phyloP scores from a whole-genome alignment of 2,113 vertebrate species.

The Phylloscopus trochilus region DNA sequence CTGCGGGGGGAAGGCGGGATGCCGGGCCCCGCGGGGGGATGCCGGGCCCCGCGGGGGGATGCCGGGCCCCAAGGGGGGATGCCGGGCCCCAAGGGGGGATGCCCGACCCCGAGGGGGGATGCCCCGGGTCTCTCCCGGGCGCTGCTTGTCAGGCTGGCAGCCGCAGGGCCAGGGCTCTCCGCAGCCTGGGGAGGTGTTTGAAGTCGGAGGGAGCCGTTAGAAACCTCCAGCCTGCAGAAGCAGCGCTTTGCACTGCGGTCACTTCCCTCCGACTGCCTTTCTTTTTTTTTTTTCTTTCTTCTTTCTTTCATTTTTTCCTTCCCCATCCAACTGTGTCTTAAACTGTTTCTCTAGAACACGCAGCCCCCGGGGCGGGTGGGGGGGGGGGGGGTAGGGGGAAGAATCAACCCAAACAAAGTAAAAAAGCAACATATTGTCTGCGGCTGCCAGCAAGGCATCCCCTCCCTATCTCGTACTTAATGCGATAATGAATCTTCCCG shows the following conservation, averaged over 20 bases:
- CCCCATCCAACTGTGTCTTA: slow-evolving; percentile 11
- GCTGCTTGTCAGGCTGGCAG: slow-evolving; percentile 2
- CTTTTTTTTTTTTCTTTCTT: background rate
- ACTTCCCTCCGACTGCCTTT: slow-evolving; percentile 4
- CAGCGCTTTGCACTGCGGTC: slow-evolving; percentile 45
- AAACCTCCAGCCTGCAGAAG: slow-evolving; percentile 46
- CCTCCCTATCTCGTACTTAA: slow-evolving; percentile 54
- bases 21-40: background rate
- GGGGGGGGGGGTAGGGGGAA: too few relatives aligned
- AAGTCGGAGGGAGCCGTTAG: slow-evolving; percentile 60
- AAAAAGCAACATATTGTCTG: slow-evolving; percentile 51
- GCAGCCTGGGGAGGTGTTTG: slow-evolving; percentile 51
- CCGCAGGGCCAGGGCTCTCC: slow-evolving; percentile 17
- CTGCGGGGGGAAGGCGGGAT: rapidly evolving
- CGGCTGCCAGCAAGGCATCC: slow-evolving; percentile 61
- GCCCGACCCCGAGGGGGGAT: background rate
- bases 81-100: background rate
- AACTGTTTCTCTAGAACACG: slow-evolving; percentile 53
- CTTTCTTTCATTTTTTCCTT: background rate
- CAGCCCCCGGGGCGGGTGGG: background rate
- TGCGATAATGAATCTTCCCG: slow-evolving; percentile 56
- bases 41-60: background rate
- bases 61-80: rapidly evolving
- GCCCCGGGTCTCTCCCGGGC: background rate
- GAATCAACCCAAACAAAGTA: slow-evolving; percentile 30